Evolutionary conservation across 1,140 invertebrate genomes (phyloP).

Genomic region (Ephestia elutella): DNA sequence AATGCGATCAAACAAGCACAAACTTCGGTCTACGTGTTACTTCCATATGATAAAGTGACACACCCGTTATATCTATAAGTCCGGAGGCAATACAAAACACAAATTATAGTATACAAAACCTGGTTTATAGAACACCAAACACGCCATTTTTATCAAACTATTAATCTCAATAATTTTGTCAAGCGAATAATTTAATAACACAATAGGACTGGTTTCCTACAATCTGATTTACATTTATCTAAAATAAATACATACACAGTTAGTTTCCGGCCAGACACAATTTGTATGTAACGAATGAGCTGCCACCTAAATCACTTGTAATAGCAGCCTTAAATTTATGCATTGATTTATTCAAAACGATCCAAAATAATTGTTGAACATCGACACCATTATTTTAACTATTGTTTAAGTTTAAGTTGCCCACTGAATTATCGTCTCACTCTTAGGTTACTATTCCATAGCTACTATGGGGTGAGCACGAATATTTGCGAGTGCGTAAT

Average conservation of each 20-base stretch:
- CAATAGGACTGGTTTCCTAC: constrained; percentile 2
- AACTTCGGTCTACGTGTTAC: neutral
- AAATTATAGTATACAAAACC: neutral
- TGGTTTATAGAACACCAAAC: neutral
- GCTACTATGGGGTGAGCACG: neutral
- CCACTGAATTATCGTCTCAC: constrained; percentile 51
- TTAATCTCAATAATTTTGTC: constrained; percentile 4
- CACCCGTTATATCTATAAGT: neutral
- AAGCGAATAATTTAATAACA: constrained; percentile 4
- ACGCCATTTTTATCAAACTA: neutral
- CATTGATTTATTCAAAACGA: constrained; percentile 65
- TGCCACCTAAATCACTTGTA: constrained; percentile 62
- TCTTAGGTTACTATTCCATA: neutral
- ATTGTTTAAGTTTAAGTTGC: constrained; percentile 65
- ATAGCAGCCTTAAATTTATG: constrained; percentile 61
- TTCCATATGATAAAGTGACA: neutral
- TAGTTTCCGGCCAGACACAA: constrained; percentile 35
- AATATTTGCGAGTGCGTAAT: too few species aligned
- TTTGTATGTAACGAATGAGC: constrained; percentile 56
- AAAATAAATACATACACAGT: constrained; percentile 15
- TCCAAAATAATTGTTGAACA: constrained; percentile 65
- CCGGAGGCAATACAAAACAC: neutral
- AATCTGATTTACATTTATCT: constrained; percentile 9
- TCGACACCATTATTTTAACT: constrained; percentile 59
- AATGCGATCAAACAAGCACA: neutral